Conservation (phyloP, 35 echinoderm and acorn worm genomes). For the Ophiothrix spiculata region DNA sequence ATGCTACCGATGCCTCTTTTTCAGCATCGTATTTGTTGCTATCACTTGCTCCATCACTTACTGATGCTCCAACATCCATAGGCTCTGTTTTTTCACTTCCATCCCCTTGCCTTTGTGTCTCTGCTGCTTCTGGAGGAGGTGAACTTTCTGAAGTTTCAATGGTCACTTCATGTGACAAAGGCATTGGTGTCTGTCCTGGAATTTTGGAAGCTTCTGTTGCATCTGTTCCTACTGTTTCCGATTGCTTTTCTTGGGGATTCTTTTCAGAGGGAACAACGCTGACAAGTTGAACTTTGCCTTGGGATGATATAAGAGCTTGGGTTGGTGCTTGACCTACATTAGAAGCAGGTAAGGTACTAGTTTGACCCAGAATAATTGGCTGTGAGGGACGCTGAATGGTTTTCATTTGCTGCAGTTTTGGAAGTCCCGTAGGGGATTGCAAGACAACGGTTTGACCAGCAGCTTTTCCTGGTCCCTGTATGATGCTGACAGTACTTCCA, state of each 20-base stretch:
- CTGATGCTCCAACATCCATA: background rate
- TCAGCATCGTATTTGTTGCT: too few relatives aligned
- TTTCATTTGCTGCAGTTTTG: conserved; percentile 14
- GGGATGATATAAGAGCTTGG: conserved; percentile 14
- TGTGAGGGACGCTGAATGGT: background rate
- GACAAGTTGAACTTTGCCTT: conserved; percentile 25
- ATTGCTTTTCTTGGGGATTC: background rate
- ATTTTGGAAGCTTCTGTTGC: background rate
- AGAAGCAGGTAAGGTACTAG: background rate
- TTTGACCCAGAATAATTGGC: conserved; percentile 31
- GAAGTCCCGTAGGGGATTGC: background rate
- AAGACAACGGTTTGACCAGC: background rate
- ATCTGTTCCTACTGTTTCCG: background rate
- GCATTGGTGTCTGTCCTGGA: background rate
- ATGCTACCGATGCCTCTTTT: too few relatives aligned
- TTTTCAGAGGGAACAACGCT: conserved; percentile 18
- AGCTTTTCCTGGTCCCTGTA: conserved; percentile 26
- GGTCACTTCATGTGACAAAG: background rate
- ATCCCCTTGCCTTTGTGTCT: background rate
- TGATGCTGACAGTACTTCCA: conserved; percentile 35
- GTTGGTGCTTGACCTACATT: background rate
- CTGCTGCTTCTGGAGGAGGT: background rate
- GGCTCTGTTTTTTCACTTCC: background rate
- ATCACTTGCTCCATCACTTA: too few relatives aligned
- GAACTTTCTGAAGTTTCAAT: background rate